phyloP scores from a whole-genome alignment of 2,888 invertebrate species.

The Drosophila kuntzei region DNA sequence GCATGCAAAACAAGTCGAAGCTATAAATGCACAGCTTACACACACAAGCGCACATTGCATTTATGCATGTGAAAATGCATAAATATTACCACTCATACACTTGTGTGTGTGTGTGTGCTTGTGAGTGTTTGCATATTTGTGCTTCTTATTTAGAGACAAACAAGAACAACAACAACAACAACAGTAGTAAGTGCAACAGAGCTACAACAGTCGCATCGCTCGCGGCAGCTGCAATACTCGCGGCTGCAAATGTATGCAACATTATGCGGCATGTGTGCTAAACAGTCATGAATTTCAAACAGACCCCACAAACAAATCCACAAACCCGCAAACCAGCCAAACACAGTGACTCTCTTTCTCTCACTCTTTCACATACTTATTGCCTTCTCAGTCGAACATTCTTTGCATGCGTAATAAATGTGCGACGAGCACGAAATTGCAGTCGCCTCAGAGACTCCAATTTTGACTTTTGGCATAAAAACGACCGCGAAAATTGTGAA shows the following conservation, averaged over 20 bases:
- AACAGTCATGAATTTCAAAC: slow-evolving; percentile 80
- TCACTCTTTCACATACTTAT: background rate
- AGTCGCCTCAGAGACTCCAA: slow-evolving; percentile 41
- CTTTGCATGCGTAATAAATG: slow-evolving; percentile 77
- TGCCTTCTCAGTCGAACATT: slow-evolving; percentile 39
- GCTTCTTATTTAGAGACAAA: slow-evolving; percentile 65
- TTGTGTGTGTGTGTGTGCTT: slow-evolving; percentile 13
- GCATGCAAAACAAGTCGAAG: slow-evolving; percentile 76
- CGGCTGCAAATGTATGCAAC: slow-evolving; percentile 74
- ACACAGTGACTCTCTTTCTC: background rate
- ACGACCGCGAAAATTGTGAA: slow-evolving; percentile 63
- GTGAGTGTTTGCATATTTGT: slow-evolving; percentile 51
- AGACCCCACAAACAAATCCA: slow-evolving; percentile 56
- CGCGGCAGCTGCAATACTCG: slow-evolving; percentile 54
- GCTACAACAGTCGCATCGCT: slow-evolving; percentile 41
- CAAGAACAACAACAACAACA: slow-evolving; percentile 25
- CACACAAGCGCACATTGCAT: slow-evolving; percentile 44
- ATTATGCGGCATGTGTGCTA: slow-evolving; percentile 80
- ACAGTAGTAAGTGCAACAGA: slow-evolving; percentile 18
- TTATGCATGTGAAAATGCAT: slow-evolving; percentile 66
- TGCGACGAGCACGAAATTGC: slow-evolving; percentile 35
- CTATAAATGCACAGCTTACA: slow-evolving; percentile 69
- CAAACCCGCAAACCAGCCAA: slow-evolving; percentile 21
- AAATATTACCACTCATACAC: slow-evolving; percentile 52
- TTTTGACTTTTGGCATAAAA: slow-evolving; percentile 61